These are phyloP conservation scores for Tenrec ecaudatus DNA, from an alignment of 2,113 vertebrate species.

Conservation along the genomic window DNA sequence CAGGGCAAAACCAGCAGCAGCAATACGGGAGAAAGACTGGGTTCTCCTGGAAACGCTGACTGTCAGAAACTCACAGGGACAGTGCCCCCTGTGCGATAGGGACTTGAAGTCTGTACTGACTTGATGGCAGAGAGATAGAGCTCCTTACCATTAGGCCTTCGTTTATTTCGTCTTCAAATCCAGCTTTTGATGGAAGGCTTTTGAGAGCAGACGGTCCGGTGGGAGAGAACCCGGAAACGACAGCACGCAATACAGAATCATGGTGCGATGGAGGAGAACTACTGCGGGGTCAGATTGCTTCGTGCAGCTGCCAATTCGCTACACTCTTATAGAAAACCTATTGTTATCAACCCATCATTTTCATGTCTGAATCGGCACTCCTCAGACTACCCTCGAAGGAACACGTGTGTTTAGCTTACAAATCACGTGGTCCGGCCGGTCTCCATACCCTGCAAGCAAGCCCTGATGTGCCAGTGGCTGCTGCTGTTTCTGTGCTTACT, in stretches of 20 bases:
- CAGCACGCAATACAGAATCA: background rate
- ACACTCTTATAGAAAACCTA: background rate
- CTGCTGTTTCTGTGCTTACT: too few relatives aligned
- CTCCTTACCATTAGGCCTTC: background rate
- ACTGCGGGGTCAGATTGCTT: background rate
- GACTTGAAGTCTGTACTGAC: too few relatives aligned
- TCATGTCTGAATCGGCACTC: constrained; percentile 19
- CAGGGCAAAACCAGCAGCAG: too few relatives aligned
- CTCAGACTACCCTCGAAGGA: background rate
- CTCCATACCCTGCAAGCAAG: too few relatives aligned
- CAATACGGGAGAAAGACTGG: too few relatives aligned
- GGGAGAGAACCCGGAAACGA: background rate
- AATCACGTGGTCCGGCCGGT: too few relatives aligned
- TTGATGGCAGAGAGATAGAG: too few relatives aligned
- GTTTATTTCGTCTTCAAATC: background rate
- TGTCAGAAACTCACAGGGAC: too few relatives aligned
- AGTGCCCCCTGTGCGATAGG: too few relatives aligned
- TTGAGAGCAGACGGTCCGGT: background rate
- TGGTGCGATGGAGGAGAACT: background rate
- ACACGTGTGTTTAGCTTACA: background rate
- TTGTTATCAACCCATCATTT: background rate
- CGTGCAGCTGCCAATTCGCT: background rate
- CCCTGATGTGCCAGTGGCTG: too few relatives aligned
- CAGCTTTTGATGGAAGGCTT: background rate
- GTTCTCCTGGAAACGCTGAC: too few relatives aligned